Conservation (phyloP, 2,113 vertebrate species). For the Ceyx melanurus region DNA sequence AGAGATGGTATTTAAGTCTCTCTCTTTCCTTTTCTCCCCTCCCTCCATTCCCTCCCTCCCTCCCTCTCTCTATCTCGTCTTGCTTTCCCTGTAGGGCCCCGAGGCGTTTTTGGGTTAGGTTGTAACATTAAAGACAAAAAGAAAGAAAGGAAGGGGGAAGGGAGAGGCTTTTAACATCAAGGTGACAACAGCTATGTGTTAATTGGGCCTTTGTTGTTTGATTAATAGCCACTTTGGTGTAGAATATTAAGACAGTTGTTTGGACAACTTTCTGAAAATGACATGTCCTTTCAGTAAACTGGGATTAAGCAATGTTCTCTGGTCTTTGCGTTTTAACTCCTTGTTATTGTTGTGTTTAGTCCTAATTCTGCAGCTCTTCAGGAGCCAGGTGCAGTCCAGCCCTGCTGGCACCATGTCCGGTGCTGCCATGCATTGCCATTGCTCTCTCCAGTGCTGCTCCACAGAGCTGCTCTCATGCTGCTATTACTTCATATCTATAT, state of each 20-base stretch:
- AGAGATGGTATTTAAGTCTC: slow-evolving; percentile 74
- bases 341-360: neutral
- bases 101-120: slow-evolving; percentile 60
- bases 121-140: slow-evolving; percentile 64
- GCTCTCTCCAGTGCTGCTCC: neutral
- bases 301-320: slow-evolving; percentile 15
- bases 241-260: slow-evolving; percentile 64
- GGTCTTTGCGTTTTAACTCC: slow-evolving; percentile 47
- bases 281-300: slow-evolving; percentile 39
- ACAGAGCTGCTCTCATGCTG: neutral
- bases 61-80: slow-evolving; percentile 1
- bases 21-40: neutral
- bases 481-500: neutral
- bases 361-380: neutral
- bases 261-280: slow-evolving; percentile 60
- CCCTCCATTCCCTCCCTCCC: neutral
- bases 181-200: slow-evolving; percentile 79
- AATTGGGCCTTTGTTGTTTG: slow-evolving; percentile 80
- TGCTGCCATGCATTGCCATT: neutral
- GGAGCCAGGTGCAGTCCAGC: rapidly evolving
- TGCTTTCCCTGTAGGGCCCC: neutral
- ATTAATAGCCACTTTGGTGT: slow-evolving; percentile 69
- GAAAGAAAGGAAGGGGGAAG: slow-evolving; percentile 50
- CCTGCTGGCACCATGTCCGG: neutral
- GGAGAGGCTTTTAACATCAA: slow-evolving; percentile 78